phyloP scores from a whole-genome alignment of 2,113 vertebrate species.

The Paramisgurnus dabryanus region DNA sequence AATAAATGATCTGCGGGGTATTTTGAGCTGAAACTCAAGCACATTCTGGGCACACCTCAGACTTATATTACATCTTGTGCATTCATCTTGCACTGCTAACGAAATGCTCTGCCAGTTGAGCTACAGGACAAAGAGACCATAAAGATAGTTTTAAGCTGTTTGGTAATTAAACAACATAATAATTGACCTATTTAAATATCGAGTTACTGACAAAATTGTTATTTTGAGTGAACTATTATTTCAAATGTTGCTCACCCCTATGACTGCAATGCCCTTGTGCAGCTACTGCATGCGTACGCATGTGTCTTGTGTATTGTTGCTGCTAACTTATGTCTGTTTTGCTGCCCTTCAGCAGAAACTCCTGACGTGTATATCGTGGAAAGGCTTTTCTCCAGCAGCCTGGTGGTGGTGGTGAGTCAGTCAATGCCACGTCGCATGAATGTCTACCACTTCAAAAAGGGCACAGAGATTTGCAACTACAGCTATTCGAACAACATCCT shows the following conservation, averaged over 20 bases:
- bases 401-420: constrained; percentile 91
- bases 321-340: neutral
- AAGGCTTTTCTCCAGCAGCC: constrained; percentile 95
- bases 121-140: too few relatives aligned
- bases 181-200: neutral
- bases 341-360: constrained; percentile 75
- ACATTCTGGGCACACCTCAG: too few relatives aligned
- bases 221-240: neutral
- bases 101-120: too few relatives aligned
- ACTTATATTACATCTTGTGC: too few relatives aligned
- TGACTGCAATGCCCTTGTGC: neutral
- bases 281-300: neutral
- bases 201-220: neutral
- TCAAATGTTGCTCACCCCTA: neutral
- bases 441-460: constrained; percentile 97
- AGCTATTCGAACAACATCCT: constrained; percentile 89
- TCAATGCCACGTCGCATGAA: constrained; percentile 88
- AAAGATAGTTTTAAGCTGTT: too few relatives aligned
- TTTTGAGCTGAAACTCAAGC: too few relatives aligned
- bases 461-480: constrained; percentile 96
- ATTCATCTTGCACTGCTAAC: too few relatives aligned
- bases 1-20: too few relatives aligned
- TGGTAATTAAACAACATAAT: neutral
- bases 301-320: neutral
- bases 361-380: constrained; percentile 92